Base-by-base conservation (phyloP, 2,888 invertebrate species). In the Neocrepidodera transversa region DNA sequence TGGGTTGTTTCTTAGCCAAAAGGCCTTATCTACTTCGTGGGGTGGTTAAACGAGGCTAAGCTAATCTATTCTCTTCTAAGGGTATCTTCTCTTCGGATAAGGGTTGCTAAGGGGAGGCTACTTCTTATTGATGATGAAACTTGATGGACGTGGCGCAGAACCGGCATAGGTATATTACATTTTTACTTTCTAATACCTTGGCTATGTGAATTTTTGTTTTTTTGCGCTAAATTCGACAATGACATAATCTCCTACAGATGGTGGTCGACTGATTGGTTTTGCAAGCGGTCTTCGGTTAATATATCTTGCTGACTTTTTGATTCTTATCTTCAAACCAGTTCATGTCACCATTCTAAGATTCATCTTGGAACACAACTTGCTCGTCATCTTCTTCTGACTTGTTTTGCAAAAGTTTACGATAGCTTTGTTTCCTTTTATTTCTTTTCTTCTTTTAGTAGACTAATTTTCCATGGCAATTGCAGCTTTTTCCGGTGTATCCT, bases 291-390 rank as follows among this genome's bases (percentile, higher is more conserved):
- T 17, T 40, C 23, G 40, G 40, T 40, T 4, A 10, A 5, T 40
- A 10, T 40, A 11, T 40, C 18, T 40, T 13, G 23, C 4, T 16
- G n/a, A n/a, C n/a, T n/a, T n/a, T n/a, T n/a, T n/a, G 10, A 16
- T 16, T 40, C 40, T 14, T 10, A 6, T 16, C 40, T 40, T 16
- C 40, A 40, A 16, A 40, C 13, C 40, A 38, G 4, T 40, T 16
- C 17, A 17, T 16, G 17, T 40, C 4, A 17, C 5, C 17, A 16
- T 17, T 40, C 2, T 16, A 13, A 40, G 13, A 40, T 40, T 40
- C 40, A 40, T 40, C 40, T 40, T 40, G 40, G 40, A 40, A 40
- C 40, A 40, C 40, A 40, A 40, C 16, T 40, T 40, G 14, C 1
- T 40, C 40, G 40, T 16, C 14, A 14, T 40, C 14, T 35, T 13